Percentiles rank a stretch among this genome's conserved stretches.
phyloP scores from a whole-genome alignment of 1,140 invertebrate genomes.

The Episyrphus balteatus region DNA sequence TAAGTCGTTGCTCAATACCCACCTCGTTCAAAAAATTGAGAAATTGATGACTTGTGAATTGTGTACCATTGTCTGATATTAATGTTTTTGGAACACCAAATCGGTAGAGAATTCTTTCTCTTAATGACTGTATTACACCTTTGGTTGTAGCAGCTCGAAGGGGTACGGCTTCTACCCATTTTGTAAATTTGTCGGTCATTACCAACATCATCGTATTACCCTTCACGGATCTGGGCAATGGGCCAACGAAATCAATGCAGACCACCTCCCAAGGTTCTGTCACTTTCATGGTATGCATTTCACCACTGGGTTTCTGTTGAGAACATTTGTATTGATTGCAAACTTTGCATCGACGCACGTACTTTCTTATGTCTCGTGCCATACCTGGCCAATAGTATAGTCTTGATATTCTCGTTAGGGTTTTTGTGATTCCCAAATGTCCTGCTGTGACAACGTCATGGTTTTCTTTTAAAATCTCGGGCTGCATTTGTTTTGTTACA shows the following conservation, averaged over 20 bases:
- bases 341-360: neutral
- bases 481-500: too few species aligned
- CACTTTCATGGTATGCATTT: neutral
- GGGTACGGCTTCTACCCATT: conserved; percentile 1
- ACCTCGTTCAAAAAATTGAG: too few species aligned
- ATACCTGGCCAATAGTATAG: conserved; percentile 5
- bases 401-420: neutral
- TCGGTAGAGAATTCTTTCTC: too few species aligned
- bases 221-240: neutral
- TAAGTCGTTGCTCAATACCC: too few species aligned
- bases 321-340: neutral
- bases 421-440: conserved; percentile 1
- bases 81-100: too few species aligned
- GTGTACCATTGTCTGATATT: too few species aligned
- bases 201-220: conserved; percentile 1
- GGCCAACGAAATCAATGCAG: conserved; percentile 3
- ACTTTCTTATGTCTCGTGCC: neutral
- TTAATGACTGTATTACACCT: too few species aligned
- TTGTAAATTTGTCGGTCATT: too few species aligned
- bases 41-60: too few species aligned
- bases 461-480: too few species aligned
- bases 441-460: neutral
- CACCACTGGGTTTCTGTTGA: neutral
- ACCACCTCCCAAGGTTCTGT: neutral
- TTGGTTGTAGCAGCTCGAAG: too few species aligned